phyloP scores from a whole-genome alignment of 2,888 invertebrate species.

The Neocrepidodera transversa region DNA sequence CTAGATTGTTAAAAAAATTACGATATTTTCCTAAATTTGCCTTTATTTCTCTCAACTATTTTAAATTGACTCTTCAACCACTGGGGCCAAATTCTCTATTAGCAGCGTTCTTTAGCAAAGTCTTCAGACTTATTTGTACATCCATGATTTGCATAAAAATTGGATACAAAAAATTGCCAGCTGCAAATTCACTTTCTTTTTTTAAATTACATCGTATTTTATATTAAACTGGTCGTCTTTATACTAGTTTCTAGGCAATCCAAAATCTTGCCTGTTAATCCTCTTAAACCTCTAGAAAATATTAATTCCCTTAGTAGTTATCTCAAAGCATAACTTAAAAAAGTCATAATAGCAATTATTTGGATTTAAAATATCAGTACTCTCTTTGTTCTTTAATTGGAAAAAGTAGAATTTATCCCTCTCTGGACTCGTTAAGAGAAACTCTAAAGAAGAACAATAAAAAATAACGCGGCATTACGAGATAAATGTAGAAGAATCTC shows the following conservation, averaged over 20 bases:
- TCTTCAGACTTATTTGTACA: no score
- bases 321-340: slow-evolving; percentile 13
- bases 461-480: slow-evolving; percentile 10
- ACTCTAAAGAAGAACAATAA: slow-evolving; percentile 13
- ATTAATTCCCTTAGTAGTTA: slow-evolving; percentile 15
- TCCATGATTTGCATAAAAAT: no score
- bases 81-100: no score
- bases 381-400: slow-evolving; percentile 15
- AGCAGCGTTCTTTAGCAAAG: no score
- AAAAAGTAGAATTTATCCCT: slow-evolving; percentile 15
- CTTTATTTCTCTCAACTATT: no score
- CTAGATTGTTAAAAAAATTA: no score
- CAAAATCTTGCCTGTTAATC: slow-evolving; percentile 3
- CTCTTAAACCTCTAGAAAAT: slow-evolving; percentile 3
- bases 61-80: no score
- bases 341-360: slow-evolving; percentile 16
- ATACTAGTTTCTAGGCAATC: neutral
- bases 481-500: slow-evolving; percentile 7
- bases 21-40: no score
- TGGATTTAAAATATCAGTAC: slow-evolving; percentile 16
- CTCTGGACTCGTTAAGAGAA: slow-evolving; percentile 9
- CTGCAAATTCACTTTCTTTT: no score
- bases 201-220: no score
- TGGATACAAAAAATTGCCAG: no score
- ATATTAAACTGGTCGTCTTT: no score